Evolutionary conservation across 64 coral and sea anemone genomes (phyloP).

Genomic region (Cladopsammia gracilis): DNA sequence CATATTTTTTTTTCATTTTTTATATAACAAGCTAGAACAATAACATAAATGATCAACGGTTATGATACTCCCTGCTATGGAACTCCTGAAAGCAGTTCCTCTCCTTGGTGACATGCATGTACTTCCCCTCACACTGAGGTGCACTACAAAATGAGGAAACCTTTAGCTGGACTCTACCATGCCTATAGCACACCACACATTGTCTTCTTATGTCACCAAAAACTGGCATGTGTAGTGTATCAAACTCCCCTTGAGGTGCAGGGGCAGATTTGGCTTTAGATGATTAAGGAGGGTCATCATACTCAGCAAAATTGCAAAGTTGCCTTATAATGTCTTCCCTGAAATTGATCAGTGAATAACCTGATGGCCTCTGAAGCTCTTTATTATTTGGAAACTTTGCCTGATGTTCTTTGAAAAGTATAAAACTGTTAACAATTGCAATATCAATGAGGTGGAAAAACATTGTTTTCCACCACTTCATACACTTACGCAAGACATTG

Average conservation of each 20-base stretch:
- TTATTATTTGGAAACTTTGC: conserved; percentile 29
- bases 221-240: too few relatives aligned
- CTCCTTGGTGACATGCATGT: conserved; percentile 55
- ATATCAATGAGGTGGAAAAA: conserved; percentile 50
- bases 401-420: conserved; percentile 39
- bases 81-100: conserved; percentile 71
- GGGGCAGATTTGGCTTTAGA: too few relatives aligned
- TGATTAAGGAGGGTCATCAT: conserved; percentile 52
- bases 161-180: conserved; percentile 63
- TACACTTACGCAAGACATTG: conserved; percentile 48
- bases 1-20: neutral
- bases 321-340: conserved; percentile 62
- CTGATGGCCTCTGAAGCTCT: conserved; percentile 15
- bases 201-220: too few relatives aligned
- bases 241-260: too few relatives aligned
- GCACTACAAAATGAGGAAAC: conserved; percentile 76
- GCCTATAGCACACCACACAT: conserved; percentile 83
- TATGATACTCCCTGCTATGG: conserved; percentile 71
- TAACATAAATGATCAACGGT: neutral
- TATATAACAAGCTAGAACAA: neutral
- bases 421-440: conserved; percentile 39
- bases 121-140: conserved; percentile 71
- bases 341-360: conserved; percentile 47
- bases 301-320: conserved; percentile 62
- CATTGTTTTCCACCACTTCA: conserved; percentile 44